Evolutionary conservation across 1,140 invertebrate species (phyloP).

Genomic region (Aporrectodea caliginosa): DNA sequence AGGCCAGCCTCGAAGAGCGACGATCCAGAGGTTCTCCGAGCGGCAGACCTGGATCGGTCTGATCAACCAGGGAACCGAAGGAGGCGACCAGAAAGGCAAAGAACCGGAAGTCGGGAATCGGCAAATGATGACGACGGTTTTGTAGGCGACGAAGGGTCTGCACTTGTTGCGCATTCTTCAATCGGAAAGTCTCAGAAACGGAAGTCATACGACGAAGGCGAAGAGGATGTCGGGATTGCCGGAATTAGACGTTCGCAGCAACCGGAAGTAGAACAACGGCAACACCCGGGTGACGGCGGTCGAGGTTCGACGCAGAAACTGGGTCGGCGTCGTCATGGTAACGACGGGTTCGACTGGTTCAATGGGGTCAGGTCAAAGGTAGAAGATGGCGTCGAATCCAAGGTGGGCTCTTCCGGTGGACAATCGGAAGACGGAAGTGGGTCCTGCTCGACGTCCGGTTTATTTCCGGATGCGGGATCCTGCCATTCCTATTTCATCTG

Average conservation of each 20-base stretch:
- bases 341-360: background rate
- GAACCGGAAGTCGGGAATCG: too few relatives aligned
- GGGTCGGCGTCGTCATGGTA: background rate
- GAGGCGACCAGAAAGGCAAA: background rate
- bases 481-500: constrained; percentile 24
- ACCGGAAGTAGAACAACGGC: background rate
- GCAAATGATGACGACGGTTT: too few relatives aligned
- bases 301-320: background rate
- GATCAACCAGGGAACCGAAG: background rate
- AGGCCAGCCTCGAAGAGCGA: background rate
- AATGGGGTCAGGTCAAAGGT: background rate
- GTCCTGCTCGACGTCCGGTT: background rate
- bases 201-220: background rate
- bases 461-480: constrained; percentile 13
- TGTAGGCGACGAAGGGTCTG: background rate
- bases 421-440: background rate
- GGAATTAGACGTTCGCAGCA: background rate
- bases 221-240: too few relatives aligned
- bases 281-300: background rate
- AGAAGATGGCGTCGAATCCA: constrained; percentile 1
- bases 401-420: background rate
- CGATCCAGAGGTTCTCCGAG: background rate
- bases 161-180: background rate
- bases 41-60: background rate
- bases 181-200: background rate